Evolutionary conservation across 1,140 invertebrate species (phyloP).

Genomic region (Bicyclus anynana): DNA sequence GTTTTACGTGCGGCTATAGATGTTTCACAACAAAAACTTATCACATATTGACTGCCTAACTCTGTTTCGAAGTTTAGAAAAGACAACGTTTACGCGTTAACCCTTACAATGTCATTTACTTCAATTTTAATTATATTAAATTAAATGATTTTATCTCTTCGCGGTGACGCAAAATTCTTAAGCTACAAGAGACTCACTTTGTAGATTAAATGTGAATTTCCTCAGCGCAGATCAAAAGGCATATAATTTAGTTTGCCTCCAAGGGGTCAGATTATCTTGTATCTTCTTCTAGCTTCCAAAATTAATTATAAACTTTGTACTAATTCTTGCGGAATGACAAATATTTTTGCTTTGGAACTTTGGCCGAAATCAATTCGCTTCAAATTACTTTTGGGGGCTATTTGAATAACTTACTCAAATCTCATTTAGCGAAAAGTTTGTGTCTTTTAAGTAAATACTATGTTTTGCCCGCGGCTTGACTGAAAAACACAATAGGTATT

Average conservation of each 20-base stretch:
- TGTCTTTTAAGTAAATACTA: conserved; percentile 4
- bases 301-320: conserved; percentile 32
- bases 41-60: too few species aligned
- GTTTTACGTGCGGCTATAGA: too few species aligned
- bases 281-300: conserved; percentile 35
- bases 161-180: neutral
- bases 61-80: too few species aligned
- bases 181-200: conserved; percentile 20
- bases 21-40: too few species aligned
- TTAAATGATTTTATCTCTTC: neutral
- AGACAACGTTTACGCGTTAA: too few species aligned
- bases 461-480: too few species aligned
- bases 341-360: conserved; percentile 10
- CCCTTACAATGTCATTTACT: too few species aligned
- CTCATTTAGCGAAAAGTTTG: conserved; percentile 8
- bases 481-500: too few species aligned
- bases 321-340: conserved; percentile 7
- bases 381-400: conserved; percentile 2
- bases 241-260: conserved; percentile 40
- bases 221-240: conserved; percentile 34
- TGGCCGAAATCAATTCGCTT: conserved; percentile 11
- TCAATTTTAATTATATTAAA: neutral
- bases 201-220: conserved; percentile 33
- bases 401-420: conserved; percentile 10
- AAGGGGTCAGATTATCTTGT: conserved; percentile 27